A percentile compares a stretch with the other conserved stretches of the same genome.
These are phyloP conservation scores for Temnopleurus reevesii DNA, from an alignment of 53 echinoderm and acorn worm genomes.

Conservation along the genomic window DNA sequence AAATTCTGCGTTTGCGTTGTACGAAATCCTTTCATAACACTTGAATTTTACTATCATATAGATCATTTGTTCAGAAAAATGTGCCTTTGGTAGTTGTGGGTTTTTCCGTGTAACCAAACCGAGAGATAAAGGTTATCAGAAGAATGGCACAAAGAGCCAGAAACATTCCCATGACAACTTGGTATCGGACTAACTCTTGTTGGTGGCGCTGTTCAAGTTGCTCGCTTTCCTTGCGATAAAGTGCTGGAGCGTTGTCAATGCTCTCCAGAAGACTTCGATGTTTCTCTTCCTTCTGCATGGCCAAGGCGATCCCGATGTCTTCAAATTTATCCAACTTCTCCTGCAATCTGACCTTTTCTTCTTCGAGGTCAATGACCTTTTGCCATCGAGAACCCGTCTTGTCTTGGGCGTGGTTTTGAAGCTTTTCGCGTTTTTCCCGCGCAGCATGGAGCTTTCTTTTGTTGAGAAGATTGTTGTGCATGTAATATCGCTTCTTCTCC, in stretches of 20 bases:
- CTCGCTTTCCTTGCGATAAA: constrained; percentile 29
- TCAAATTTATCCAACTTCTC: constrained; percentile 26
- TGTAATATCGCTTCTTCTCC: constrained; percentile 30
- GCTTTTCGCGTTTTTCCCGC: constrained; percentile 7
- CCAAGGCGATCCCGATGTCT: constrained; percentile 13
- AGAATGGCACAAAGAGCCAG: neutral
- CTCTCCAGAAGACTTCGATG: constrained; percentile 11
- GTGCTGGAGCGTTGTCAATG: constrained; percentile 2
- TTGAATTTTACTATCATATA: too few relatives aligned
- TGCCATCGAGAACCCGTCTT: neutral
- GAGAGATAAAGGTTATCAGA: neutral
- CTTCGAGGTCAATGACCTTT: neutral
- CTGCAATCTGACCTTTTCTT: neutral
- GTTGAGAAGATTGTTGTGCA: neutral
- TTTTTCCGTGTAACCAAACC: neutral
- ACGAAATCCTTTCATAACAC: too few relatives aligned
- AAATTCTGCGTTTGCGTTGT: too few relatives aligned
- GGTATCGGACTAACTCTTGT: constrained; percentile 7
- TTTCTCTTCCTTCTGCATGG: constrained; percentile 40
- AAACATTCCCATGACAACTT: neutral
- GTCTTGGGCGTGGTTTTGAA: neutral
- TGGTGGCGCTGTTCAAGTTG: constrained; percentile 48
- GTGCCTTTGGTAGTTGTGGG: neutral
- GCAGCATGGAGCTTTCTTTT: neutral
- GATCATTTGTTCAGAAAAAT: too few relatives aligned